Base-by-base conservation (phyloP, 2,113 vertebrate genomes). In the Pogonocichla stellata region DNA sequence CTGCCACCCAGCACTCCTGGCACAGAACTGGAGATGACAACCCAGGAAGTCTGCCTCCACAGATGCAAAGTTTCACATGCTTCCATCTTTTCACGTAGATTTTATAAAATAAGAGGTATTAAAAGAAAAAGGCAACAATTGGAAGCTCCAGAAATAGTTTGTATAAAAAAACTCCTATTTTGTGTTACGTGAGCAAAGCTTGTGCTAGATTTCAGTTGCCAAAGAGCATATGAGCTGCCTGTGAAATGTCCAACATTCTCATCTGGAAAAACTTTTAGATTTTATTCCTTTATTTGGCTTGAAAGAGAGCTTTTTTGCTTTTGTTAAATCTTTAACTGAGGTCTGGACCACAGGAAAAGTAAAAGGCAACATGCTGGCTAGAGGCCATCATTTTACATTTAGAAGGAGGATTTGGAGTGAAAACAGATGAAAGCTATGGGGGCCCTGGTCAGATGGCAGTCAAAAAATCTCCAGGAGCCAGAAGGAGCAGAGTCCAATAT, bases 261-360 rank as follows among this genome's bases (percentile, higher is more conserved):
- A 92, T 92, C 84, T 90, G 92, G 92, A 88, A 96, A 95, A 91
- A 67, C 67, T 87, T 91, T 85, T 14, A 86, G 60, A 75, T 90
- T 90, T 82, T 91, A 51, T 95, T 95, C 84, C 79, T 93, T 93
- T 94, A 80, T 89, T 94, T 96, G 94, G 89, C 86, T 95, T 90
- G 90, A 95, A 94, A 91, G 47, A 60, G 74, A 60, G 43, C 28
- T 65, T 84, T 86, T 95, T 88, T 88, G 69, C 83, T 89, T 95
- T 96, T 97, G 91, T 96, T 95, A 88, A 92, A 95, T 81, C 65
- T 95, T 94, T 88, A 84, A 47, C 88, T 66, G 92, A 84, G 88
- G 86, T 93, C 95, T 88, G 78, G 80, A 74, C 71, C 87, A 83
- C 87, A 87, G 89, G 65, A 95, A 90, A 93, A 96, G 74, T 78